Percentiles rank a stretch among this genome's conserved stretches.
Conservation (phyloP, 2,113 vertebrate species). For the Xiphophorus couchianus region DNA sequence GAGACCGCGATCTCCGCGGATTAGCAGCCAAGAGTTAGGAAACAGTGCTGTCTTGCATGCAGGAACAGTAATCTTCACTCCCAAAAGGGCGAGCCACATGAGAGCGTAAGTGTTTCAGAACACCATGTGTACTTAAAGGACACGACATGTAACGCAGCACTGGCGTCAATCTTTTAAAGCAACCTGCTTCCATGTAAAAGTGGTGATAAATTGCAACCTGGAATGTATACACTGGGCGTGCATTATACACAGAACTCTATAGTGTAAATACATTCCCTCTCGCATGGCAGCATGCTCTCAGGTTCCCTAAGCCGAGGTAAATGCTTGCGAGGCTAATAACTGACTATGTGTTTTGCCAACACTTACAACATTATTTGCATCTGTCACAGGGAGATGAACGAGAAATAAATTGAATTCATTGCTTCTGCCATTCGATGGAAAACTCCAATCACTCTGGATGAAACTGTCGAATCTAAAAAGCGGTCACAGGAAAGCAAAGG, state of each 20-base stretch:
- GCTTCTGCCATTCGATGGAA: slow-evolving; percentile 12
- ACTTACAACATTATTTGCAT: slow-evolving; percentile 12
- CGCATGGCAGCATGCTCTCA: slow-evolving; percentile 55
- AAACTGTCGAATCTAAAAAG: background rate
- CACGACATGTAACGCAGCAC: slow-evolving; percentile 57
- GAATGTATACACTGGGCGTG: slow-evolving; percentile 66
- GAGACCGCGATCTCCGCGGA: slow-evolving; percentile 36
- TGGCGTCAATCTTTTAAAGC: slow-evolving; percentile 65
- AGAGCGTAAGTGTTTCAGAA: slow-evolving; percentile 55
- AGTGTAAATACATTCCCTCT: slow-evolving; percentile 70
- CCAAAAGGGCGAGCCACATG: slow-evolving; percentile 37
- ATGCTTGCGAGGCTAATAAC: slow-evolving; percentile 30
- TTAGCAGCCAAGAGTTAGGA: slow-evolving; percentile 68
- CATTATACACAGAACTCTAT: slow-evolving; percentile 61
- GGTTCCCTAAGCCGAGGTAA: slow-evolving; percentile 54
- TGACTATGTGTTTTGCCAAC: slow-evolving; percentile 33
- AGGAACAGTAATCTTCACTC: slow-evolving; percentile 48
- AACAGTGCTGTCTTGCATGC: slow-evolving; percentile 49
- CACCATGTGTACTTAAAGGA: slow-evolving; percentile 61
- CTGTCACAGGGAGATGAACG: slow-evolving; percentile 16
- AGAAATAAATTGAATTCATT: slow-evolving; percentile 25
- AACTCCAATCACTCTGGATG: slow-evolving; percentile 21
- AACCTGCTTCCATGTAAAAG: slow-evolving; percentile 59
- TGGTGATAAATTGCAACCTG: slow-evolving; percentile 60
- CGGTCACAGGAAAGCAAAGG: background rate